Conservation (phyloP, 2,797 vertebrate species). For the Tragelaphus oryx region DNA sequence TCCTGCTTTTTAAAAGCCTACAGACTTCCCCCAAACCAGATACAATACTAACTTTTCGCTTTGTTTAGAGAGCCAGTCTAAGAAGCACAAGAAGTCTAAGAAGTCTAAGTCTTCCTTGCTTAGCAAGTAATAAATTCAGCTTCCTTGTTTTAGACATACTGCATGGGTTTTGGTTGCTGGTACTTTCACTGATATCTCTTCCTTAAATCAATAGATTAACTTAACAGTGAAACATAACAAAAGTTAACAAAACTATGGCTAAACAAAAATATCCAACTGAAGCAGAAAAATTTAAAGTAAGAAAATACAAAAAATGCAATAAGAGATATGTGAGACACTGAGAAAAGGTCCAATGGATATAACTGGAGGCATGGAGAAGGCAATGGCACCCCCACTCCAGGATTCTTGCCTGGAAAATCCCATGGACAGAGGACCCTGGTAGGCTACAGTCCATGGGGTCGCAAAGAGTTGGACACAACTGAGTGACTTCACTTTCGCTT, state of each 20-base stretch:
- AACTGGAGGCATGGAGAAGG: neutral
- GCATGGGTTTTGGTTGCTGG: neutral
- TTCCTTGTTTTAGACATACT: neutral
- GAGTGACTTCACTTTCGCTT: neutral
- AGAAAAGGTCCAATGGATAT: neutral
- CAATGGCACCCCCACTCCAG: neutral
- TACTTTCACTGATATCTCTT: neutral
- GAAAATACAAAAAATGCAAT: neutral
- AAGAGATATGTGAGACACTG: neutral
- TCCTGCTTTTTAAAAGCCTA: neutral
- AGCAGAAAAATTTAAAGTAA: neutral
- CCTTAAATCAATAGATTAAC: neutral
- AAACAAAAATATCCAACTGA: neutral
- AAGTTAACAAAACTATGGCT: neutral
- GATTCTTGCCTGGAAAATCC: neutral
- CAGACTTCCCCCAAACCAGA: neutral
- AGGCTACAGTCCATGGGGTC: neutral
- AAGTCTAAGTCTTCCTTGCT: neutral
- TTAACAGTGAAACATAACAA: neutral
- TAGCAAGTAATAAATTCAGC: neutral
- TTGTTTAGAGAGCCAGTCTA: neutral
- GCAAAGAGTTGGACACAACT: neutral
- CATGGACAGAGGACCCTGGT: neutral
- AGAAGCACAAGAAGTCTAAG: neutral
- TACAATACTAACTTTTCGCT: neutral